Evolutionary conservation across 2,888 invertebrate genomes (phyloP).

Genomic region (Stenodera caucasica): DNA sequence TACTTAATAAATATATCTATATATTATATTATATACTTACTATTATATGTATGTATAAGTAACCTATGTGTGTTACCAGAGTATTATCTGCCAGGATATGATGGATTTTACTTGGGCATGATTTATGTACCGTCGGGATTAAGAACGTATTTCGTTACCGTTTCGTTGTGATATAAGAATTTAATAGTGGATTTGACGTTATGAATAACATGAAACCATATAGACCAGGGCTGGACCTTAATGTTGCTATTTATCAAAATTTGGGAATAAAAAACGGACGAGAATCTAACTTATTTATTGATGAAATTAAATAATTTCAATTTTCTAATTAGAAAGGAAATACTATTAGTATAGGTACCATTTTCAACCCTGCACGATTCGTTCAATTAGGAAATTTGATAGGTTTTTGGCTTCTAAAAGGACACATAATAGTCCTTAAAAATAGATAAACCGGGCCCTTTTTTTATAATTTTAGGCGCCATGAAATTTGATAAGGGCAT

Average conservation of each 20-base stretch:
- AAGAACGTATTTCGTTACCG: slow-evolving; percentile 32
- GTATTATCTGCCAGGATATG: slow-evolving; percentile 48
- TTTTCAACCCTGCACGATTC: too few relatives aligned
- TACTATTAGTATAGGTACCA: too few relatives aligned
- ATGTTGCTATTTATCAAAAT: slow-evolving; percentile 1
- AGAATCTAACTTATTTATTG: too few relatives aligned
- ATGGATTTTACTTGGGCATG: slow-evolving; percentile 47
- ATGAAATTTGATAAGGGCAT: too few relatives aligned
- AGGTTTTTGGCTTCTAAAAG: too few relatives aligned
- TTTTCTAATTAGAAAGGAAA: background rate
- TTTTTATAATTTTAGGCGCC: too few relatives aligned
- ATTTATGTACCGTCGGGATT: slow-evolving; percentile 43
- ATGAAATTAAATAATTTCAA: too few relatives aligned
- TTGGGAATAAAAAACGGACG: background rate
- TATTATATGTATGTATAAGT: background rate
- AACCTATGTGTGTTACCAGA: slow-evolving; percentile 45
- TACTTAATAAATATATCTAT: too few relatives aligned
- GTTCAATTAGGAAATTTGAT: too few relatives aligned
- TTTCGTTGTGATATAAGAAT: slow-evolving; percentile 11
- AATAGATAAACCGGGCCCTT: too few relatives aligned
- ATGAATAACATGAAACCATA: slow-evolving; percentile 10
- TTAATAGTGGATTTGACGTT: slow-evolving; percentile 11
- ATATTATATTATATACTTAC: slow-evolving; percentile 21
- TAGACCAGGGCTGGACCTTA: background rate
- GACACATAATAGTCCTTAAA: too few relatives aligned